phyloP scores from a whole-genome alignment of 37 sponge, comb jelly and placozoan genomes.

The Diacarnus erythraeanus region DNA sequence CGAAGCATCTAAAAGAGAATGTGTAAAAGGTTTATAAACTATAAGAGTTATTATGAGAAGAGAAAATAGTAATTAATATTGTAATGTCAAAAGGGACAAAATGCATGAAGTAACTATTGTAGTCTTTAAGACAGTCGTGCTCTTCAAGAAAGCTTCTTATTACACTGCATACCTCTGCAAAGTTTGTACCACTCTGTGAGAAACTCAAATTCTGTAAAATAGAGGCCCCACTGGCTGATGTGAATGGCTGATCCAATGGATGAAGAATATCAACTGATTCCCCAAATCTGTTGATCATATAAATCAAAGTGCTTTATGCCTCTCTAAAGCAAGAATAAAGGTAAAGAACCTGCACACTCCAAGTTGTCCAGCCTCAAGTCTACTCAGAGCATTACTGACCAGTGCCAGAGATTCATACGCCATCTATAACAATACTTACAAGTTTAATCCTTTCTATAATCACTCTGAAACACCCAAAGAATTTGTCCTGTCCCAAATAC shows the following conservation, averaged over 20 bases:
- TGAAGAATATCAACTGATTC: constrained; percentile 66
- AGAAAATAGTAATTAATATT: no score
- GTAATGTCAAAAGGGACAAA: no score
- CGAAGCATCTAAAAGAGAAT: constrained; percentile 48
- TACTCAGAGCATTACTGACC: constrained; percentile 79
- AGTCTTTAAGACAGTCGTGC: no score
- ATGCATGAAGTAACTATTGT: no score
- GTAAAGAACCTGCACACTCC: constrained; percentile 79
- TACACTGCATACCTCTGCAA: constrained; percentile 88
- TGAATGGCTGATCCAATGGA: constrained; percentile 73
- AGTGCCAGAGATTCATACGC: constrained; percentile 92
- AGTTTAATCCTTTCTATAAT: no score
- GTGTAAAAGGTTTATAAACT: background rate
- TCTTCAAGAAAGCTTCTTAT: background rate
- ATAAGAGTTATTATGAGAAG: no score
- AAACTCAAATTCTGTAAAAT: constrained; percentile 78
- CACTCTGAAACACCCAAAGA: no score
- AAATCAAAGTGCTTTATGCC: background rate
- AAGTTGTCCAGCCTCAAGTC: constrained; percentile 86
- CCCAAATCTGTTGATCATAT: constrained; percentile 69
- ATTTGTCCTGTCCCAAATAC: no score
- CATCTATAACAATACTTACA: constrained; percentile 58
- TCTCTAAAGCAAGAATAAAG: background rate
- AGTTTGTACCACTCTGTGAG: constrained; percentile 74
- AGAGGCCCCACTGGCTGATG: constrained; percentile 51